Evolutionary conservation across 2,113 vertebrate genomes (phyloP).

Genomic region (Neodon shergylaensis): DNA sequence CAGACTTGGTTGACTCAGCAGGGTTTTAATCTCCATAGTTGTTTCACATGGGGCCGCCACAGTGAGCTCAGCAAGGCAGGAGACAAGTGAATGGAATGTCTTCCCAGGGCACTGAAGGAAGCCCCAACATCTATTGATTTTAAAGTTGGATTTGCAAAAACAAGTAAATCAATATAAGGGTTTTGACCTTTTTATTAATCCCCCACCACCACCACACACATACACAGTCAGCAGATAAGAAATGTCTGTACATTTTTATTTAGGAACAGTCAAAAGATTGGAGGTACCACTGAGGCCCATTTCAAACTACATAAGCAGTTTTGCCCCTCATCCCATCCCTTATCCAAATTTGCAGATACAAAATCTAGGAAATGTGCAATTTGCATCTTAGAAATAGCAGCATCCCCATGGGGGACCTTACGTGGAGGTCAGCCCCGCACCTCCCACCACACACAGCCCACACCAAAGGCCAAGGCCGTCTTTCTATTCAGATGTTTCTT

Average conservation of each 20-base stretch:
- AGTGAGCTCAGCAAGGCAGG: background rate
- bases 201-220: background rate
- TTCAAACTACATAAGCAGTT: constrained; percentile 87
- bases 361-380: constrained; percentile 89
- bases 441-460: constrained; percentile 58
- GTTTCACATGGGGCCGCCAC: background rate
- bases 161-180: background rate
- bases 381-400: constrained; percentile 90
- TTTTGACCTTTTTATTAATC: background rate
- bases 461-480: constrained; percentile 73
- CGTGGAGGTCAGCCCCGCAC: constrained; percentile 55
- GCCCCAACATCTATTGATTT: background rate
- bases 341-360: constrained; percentile 86
- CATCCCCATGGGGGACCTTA: constrained; percentile 85
- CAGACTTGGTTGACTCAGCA: background rate
- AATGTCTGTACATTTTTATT: constrained; percentile 85
- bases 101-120: background rate
- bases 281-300: constrained; percentile 82
- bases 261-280: constrained; percentile 86
- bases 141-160: background rate
- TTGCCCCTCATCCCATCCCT: constrained; percentile 83
- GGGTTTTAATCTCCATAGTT: background rate
- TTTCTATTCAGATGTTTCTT: constrained; percentile 68
- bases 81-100: background rate
- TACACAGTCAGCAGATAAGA: constrained; percentile 58